Evolutionary conservation across 2,797 vertebrate species (phyloP), one percentile per base, ranked within the genome.

Genomic region (Ceryle rudis): DNA sequence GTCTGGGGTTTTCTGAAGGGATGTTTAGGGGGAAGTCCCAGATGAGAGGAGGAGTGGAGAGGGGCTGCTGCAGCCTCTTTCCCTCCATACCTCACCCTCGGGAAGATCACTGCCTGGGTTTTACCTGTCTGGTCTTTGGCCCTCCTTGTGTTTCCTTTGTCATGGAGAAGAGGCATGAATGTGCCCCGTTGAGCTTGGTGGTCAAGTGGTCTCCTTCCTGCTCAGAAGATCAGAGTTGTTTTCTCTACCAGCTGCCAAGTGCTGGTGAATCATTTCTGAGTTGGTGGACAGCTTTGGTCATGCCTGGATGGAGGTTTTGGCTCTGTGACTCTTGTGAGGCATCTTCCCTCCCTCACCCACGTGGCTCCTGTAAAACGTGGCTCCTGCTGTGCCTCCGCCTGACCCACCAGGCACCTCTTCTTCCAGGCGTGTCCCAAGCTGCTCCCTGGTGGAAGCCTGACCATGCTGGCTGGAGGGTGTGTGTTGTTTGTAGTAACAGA

Each of bases 401-500:
- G 62, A 26, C 5, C 55, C 20, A 2, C 16, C 0, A 0, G 47
- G 31, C 41, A 3, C 25, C 11, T 31, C 44, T 49, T 31, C 79
- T 11, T 31, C 39, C 18, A 9, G 0, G 1, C 0, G 1, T 10
- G 72, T 42, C 85, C 62, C 2, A 0, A 28, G 74, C 67, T 26
- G 57, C 66, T 81, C 37, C 55, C 47, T 1, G 4, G 7, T 2
- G 49, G 35, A 4, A 58, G 2, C 29, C 41, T 1, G 66, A 17
- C 47, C 0, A 3, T 42, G 75, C 67, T 0, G 12, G 16, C 4
- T 2, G 29, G 44, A 75, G 89, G 81, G 79, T 2, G 8, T 5
- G 88, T 86, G 93, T 66, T 77, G 81, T 92, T 86, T 81, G 81
- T 4, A 70, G 86, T 58, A 88, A 92, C 70, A 65, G 83, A 86